Conservation (phyloP, 2,113 vertebrate species). For the Catagonus wagneri region DNA sequence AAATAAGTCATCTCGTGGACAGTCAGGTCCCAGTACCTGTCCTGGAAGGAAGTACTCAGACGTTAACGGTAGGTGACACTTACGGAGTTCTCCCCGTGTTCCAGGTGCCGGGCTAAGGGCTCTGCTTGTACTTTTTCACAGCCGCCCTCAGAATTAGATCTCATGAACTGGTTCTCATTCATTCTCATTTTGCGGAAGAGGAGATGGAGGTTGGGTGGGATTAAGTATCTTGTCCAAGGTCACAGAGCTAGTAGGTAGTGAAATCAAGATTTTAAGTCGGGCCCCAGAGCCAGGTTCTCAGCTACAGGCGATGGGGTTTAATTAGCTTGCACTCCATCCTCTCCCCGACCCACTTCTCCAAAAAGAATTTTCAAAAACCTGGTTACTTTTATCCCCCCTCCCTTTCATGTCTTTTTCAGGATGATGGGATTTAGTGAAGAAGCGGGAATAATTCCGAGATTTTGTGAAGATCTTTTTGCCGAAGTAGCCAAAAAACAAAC, state of each 20-base stretch:
- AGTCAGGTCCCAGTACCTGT: background rate
- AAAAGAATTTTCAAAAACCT: background rate
- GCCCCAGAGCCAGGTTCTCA: background rate
- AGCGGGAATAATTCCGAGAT: slow-evolving; percentile 94
- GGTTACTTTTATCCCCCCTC: background rate
- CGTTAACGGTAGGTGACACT: background rate
- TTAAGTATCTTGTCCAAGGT: background rate
- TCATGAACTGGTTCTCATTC: background rate
- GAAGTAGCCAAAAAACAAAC: slow-evolving; percentile 87
- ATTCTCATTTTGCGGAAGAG: background rate
- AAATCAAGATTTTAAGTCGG: background rate
- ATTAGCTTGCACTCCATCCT: background rate
- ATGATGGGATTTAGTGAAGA: slow-evolving; percentile 98
- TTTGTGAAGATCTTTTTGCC: slow-evolving; percentile 95
- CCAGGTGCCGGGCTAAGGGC: background rate
- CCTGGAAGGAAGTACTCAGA: background rate
- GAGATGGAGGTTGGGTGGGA: background rate
- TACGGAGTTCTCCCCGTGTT: background rate
- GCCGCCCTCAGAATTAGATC: background rate
- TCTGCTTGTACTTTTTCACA: background rate
- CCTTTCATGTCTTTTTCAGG: slow-evolving; percentile 83
- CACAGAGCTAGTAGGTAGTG: no score
- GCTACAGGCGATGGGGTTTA: no score
- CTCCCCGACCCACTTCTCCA: background rate
- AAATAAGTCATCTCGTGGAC: background rate